Evolutionary conservation across 1,140 invertebrate species (phyloP), one percentile per base, ranked within the genome.

Genomic region (Caerostris extrusa): DNA sequence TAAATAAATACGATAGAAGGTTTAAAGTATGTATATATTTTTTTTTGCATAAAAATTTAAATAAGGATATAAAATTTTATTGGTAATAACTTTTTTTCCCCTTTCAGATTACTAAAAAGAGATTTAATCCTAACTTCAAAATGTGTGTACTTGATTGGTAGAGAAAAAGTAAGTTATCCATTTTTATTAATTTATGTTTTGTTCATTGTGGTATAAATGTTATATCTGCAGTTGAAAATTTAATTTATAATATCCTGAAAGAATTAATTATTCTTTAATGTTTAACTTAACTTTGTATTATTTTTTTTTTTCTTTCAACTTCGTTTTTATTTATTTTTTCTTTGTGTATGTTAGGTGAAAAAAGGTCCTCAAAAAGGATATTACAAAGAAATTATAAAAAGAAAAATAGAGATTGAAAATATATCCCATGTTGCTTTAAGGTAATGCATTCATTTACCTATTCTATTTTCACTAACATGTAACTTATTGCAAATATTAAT

Each of bases 1-100:
- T 98, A 5, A 97, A 96, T 94, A 98, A 98, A 95, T 98, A 97
- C 96, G 97, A 98, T 95, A 96, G 97, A 90, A 95, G 97, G 88
- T 98, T 98, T 95, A 97, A 97, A 96, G 97, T 97, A 95, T 94
- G 94, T 60, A 50, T 60, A n/a, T 56, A 56, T 3, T 55, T 56
- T 3, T 56, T 17, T 14, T 55, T 64, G 8, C 14, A 34, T 34
- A 34, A 34, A n/a, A 34, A 34, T 34, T 34, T 34, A 34, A 6
- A 7, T 1, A 7, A 7, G 6, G 3, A 1, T 55, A 12, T 56
- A 55, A 56, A 7, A 34, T 34, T 34, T 34, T 34, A 34, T 2
- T 2, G 34, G 6, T 8, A 7, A 7, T 53, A 12, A 50, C 34
- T 77, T 57, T 85, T 34, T 34, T 83, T 93, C 95, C 55, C 93